Percentiles rank a stretch among this genome's conserved stretches.
phyloP scores from a whole-genome alignment of 2,888 invertebrate genomes.

The Harpagoxenus sublaevis region DNA sequence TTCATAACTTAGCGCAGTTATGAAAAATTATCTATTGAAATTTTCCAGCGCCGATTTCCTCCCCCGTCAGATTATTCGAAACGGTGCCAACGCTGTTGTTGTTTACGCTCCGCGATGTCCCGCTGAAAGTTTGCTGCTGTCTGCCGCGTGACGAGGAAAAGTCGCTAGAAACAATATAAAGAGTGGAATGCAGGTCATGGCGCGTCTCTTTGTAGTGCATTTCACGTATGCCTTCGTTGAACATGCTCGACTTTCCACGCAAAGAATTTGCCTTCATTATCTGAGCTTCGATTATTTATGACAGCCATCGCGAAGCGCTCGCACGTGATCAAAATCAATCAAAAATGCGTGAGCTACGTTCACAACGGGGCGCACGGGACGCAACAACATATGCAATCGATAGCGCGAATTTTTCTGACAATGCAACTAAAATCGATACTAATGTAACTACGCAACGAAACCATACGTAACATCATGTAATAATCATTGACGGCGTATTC shows the following conservation, averaged over 20 bases:
- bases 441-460: conserved; percentile 12
- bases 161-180: conserved; percentile 62
- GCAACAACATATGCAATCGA: background rate
- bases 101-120: conserved; percentile 50
- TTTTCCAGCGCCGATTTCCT: conserved; percentile 23
- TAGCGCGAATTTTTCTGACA: background rate
- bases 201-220: conserved; percentile 24
- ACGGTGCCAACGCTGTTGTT: conserved; percentile 47
- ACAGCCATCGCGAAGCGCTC: background rate
- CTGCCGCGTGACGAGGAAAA: conserved; percentile 57
- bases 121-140: conserved; percentile 56
- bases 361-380: background rate
- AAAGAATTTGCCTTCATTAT: background rate
- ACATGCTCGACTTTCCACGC: background rate
- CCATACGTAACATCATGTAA: background rate
- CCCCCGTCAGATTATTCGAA: background rate
- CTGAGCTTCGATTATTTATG: background rate
- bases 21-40: conserved; percentile 53
- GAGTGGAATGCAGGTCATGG: conserved; percentile 66
- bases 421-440: background rate
- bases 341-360: background rate
- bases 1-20: background rate
- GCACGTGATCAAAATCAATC: background rate
- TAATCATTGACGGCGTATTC: background rate
- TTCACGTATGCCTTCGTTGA: background rate